Evolutionary conservation across 2,797 vertebrate species (phyloP), one percentile per base, ranked within the genome.

Genomic region (Salarias fasciatus): DNA sequence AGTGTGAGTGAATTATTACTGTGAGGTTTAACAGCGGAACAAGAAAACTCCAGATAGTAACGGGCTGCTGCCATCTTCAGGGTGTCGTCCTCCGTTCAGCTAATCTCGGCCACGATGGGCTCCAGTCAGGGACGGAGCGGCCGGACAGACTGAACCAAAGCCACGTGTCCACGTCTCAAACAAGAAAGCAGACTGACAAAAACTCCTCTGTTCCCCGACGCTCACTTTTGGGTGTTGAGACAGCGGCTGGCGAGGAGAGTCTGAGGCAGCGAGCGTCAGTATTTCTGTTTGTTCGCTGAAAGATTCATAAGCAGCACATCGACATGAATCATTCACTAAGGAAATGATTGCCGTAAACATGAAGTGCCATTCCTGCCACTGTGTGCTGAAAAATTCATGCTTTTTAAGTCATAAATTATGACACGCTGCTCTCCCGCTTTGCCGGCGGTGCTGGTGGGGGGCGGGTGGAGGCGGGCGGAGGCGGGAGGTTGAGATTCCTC

Each of bases 381-480:
- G 86, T 65, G 83, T 38, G 29, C 81, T 93, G 85, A 93, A 92
- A 92, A 81, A 89, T 92, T 89, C 75, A 92, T 92, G 89, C 74
- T 90, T 87, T 87, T 87, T 82, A 89, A 88, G 83, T 91, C 87
- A 92, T 92, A 89, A 93, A 92, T 92, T 91, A 91, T 91, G 88
- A 88, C 88, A 77, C 31, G 71, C 63, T 44, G 64, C 79, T 79
- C 80, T 82, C 56, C 63, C 61, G 45, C 51, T 42, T 18, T 33
- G 50, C 53, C 29, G 15, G 13, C 31, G 41, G 40, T n/a, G 38
- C 5, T 33, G 36, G 36, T 4, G 36, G 42, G 41, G 43, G 46
- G 8, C 15, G 50, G 55, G 31, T 8, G 31, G 8, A 5, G 31
- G 31, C 31, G n/a, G 14, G 12, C n/a, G n/a, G 35, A 15, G 44